Conservation (phyloP, 2,888 invertebrate species). For the Cryptocheilus praepositus region DNA sequence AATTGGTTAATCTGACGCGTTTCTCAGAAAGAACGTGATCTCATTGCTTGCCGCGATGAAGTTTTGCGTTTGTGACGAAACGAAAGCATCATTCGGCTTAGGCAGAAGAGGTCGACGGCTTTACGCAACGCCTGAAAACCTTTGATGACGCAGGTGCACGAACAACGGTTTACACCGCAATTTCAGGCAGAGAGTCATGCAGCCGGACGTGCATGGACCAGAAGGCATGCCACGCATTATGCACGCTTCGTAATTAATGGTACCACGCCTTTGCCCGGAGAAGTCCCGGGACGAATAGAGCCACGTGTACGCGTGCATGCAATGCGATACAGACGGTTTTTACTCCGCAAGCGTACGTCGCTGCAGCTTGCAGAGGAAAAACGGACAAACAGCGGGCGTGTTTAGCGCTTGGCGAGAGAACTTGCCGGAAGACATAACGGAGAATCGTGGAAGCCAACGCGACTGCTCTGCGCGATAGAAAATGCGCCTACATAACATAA, state of each 20-base stretch:
- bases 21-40: no score
- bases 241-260: conserved; percentile 38
- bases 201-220: not conserved
- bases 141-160: no score
- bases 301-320: conserved; percentile 3
- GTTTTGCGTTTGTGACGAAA: no score
- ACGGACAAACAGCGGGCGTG: conserved; percentile 16
- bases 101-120: not conserved
- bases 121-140: no score
- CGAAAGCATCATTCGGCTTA: no score
- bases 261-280: conserved; percentile 31
- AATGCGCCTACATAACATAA: no score
- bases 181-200: no score
- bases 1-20: no score
- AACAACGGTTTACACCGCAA: no score
- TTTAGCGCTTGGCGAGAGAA: conserved; percentile 13
- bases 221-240: conserved; percentile 31
- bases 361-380: not conserved
- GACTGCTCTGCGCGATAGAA: not conserved
- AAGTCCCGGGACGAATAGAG: conserved; percentile 18
- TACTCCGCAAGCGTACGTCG: not conserved
- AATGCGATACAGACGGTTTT: conserved; percentile 8
- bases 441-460: conserved; percentile 4
- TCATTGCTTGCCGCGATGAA: no score
- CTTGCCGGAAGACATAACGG: conserved; percentile 22